Evolutionary conservation across 1,140 invertebrate species (phyloP), one percentile per base, ranked within the genome.

Genomic region (Drosophila athabasca): DNA sequence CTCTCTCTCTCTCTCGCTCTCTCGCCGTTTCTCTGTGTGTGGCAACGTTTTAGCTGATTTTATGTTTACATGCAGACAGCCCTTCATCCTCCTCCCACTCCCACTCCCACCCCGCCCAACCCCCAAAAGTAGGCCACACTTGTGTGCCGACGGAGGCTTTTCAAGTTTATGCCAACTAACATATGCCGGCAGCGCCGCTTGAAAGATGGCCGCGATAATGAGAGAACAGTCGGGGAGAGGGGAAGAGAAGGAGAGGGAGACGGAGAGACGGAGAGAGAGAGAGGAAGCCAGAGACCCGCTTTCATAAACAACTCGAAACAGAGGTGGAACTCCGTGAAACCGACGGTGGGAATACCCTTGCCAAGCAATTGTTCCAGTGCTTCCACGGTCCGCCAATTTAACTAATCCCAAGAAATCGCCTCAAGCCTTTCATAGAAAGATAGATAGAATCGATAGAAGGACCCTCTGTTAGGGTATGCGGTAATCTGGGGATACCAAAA

Each of bases 101-200:
- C 8, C 19, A 50, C 26, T 24, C 44, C 15, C 39, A n/a, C n/a
- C n/a, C n/a, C n/a, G n/a, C n/a, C 29, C 41, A 29, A 44, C 57
- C 59, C 53, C 52, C 8, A 65, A 87, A 85, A 75, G 81, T 87
- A 85, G 81, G 81, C 74, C 74, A 87, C 82, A 81, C 68, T 85
- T 85, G 62, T 76, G 44, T 66, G 69, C 11, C 26, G 35, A 51
- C 59, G 67, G 43, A 65, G 76, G 76, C 81, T 84, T 84, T 84
- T 84, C 81, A 84, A 84, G 80, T 84, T 84, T 84, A 84, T 72
- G 74, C 70, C 76, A 78, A 87, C 82, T 82, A 87, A 85, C 82
- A 87, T 87, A 85, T 85, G 82, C 82, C 79, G 69, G 78, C 74
- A 74, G 66, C 73, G 73, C 67, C 73, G 73, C 67, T 73, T 87